Percentiles rank a stretch among this genome's conserved stretches.
Evolutionary conservation across 2,797 vertebrate genomes (phyloP).

Genomic region (Melanotaenia trifasciata): DNA sequence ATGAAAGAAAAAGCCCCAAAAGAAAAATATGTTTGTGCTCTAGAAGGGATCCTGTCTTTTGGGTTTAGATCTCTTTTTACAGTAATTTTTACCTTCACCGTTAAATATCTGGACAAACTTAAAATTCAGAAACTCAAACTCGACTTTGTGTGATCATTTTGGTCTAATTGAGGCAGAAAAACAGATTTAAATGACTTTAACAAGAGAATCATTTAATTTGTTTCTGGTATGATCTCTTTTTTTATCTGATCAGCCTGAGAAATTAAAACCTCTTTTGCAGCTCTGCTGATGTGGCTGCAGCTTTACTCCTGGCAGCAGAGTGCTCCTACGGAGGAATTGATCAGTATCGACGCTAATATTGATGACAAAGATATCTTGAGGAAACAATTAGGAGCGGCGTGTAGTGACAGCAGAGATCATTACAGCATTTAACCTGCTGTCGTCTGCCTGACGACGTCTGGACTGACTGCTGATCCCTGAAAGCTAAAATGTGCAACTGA

Average conservation of each 20-base stretch:
- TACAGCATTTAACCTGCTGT: constrained; percentile 61
- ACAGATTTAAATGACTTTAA: no score
- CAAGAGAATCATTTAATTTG: no score
- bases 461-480: constrained; percentile 6
- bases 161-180: no score
- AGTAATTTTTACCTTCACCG: no score
- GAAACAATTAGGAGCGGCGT: constrained; percentile 68
- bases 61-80: no score
- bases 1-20: no score
- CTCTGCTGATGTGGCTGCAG: neutral
- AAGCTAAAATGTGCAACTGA: neutral
- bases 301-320: constrained; percentile 27
- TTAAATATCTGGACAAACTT: neutral
- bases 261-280: neutral
- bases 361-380: constrained; percentile 63
- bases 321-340: constrained; percentile 32
- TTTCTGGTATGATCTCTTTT: neutral
- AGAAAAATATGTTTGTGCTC: no score
- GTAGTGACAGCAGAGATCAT: constrained; percentile 60
- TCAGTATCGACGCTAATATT: constrained; percentile 57
- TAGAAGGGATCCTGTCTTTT: no score
- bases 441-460: constrained; percentile 42
- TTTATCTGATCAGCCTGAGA: neutral
- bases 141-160: neutral
- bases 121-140: neutral